A percentile compares a stretch with the other conserved stretches of the same genome.
These are phyloP conservation scores for Strigamia maritima DNA, from an alignment of 2,888 invertebrate species.

Conservation along the genomic window DNA sequence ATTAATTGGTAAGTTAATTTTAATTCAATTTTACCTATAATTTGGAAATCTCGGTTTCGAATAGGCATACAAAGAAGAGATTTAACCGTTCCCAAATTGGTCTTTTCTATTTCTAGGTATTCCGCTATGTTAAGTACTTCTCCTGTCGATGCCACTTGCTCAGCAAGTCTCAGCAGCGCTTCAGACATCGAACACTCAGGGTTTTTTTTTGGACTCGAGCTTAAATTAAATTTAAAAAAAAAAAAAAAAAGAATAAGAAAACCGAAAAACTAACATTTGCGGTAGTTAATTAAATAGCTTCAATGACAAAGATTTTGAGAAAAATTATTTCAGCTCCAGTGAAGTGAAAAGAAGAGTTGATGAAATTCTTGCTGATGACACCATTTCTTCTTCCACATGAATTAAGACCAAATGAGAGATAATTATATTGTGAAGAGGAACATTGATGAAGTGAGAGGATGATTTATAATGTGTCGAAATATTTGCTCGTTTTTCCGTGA, in stretches of 20 bases:
- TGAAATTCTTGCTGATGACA: slow-evolving; percentile 15
- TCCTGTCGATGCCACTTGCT: slow-evolving; percentile 56
- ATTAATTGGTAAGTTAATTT: not conserved
- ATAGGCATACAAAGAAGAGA: slow-evolving; percentile 58
- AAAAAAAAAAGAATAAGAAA: not conserved
- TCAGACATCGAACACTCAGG: slow-evolving; percentile 42
- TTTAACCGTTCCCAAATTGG: slow-evolving; percentile 52
- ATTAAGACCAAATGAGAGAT: slow-evolving; percentile 18
- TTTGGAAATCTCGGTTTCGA: slow-evolving; percentile 54
- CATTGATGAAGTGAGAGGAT: not conserved
- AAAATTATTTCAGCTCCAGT: not conserved
- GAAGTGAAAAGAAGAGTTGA: not conserved
- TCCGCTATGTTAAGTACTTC: slow-evolving; percentile 57
- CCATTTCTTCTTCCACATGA: slow-evolving; percentile 1
- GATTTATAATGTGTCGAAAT: not conserved
- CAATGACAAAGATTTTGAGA: not conserved
- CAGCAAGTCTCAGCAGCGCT: slow-evolving; percentile 51
- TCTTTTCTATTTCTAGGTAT: slow-evolving; percentile 52
- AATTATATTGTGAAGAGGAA: not conserved
- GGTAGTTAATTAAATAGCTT: not conserved
- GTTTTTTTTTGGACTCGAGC: slow-evolving; percentile 40
- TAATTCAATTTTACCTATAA: slow-evolving; percentile 52
- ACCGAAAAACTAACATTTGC: not conserved
- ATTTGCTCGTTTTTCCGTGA: not conserved
- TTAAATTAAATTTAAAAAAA: not conserved